These are phyloP conservation scores for Ciona savignyi DNA, from an alignment of 23 tunicate species.

Conservation along the genomic window DNA sequence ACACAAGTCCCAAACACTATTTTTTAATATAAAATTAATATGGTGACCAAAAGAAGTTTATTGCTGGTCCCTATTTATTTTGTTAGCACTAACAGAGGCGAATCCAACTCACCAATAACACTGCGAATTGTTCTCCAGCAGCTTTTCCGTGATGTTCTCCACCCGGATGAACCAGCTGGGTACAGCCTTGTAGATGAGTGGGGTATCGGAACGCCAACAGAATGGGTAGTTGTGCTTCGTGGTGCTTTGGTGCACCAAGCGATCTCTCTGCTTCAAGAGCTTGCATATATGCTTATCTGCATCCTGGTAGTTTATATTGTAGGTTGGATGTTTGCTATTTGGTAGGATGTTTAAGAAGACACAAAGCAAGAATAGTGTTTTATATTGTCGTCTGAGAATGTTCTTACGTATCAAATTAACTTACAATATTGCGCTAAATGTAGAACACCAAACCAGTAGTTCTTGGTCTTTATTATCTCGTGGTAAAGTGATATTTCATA, in stretches of 20 bases:
- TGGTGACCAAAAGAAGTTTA: too few species aligned
- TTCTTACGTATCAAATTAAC: too few species aligned
- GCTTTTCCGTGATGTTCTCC: conserved; percentile 59
- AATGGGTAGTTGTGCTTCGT: conserved; percentile 96
- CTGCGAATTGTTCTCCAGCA: conserved; percentile 62
- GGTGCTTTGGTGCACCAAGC: conserved; percentile 77
- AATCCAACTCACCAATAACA: conserved; percentile 82
- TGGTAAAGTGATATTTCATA: too few species aligned
- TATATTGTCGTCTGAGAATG: too few species aligned
- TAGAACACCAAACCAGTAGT: too few species aligned
- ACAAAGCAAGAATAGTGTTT: not conserved
- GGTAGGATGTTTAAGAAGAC: not conserved
- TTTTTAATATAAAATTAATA: too few species aligned
- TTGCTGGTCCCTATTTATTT: too few species aligned
- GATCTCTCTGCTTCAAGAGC: conserved; percentile 43
- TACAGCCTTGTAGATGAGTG: conserved; percentile 96
- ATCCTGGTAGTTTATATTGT: conserved; percentile 31
- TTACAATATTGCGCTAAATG: too few species aligned
- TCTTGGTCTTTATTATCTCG: too few species aligned
- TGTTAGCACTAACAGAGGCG: too few species aligned
- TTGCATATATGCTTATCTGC: conserved; percentile 87
- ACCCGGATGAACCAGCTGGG: conserved; percentile 97
- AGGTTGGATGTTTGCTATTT: not conserved
- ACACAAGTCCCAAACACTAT: too few species aligned
- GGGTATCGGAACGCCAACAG: conserved; percentile 99